Conservation (phyloP, 2,113 vertebrate species). For the Cervus canadensis region DNA sequence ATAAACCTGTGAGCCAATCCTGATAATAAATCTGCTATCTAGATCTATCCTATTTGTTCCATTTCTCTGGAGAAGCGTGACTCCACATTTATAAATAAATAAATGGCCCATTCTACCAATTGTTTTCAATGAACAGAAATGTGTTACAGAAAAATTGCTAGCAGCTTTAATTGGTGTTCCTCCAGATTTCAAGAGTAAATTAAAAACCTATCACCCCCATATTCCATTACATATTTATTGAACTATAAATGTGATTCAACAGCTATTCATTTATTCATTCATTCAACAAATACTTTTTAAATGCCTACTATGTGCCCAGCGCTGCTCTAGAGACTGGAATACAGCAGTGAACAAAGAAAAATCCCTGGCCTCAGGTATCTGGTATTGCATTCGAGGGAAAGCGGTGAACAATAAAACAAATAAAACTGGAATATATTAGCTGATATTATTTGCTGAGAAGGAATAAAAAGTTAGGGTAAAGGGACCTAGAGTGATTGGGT, state of each 20-base stretch:
- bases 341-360: background rate
- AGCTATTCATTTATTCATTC: background rate
- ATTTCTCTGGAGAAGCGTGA: background rate
- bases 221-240: background rate
- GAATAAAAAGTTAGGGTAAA: background rate
- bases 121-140: background rate
- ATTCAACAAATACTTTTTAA: background rate
- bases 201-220: background rate
- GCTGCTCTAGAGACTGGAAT: background rate
- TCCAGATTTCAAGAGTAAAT: background rate
- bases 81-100: background rate
- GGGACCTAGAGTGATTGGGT: background rate
- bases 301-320: background rate
- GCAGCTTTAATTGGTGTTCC: background rate
- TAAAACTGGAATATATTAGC: background rate
- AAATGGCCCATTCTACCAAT: background rate
- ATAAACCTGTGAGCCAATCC: background rate
- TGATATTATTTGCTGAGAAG: background rate
- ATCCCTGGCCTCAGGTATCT: background rate
- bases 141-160: background rate
- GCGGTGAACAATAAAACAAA: background rate
- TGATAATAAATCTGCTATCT: background rate
- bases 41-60: background rate
- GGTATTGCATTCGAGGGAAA: background rate
- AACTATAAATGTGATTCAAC: background rate